These are phyloP conservation scores for Centropyge bicolor DNA, from an alignment of 2,797 vertebrate genomes.

Conservation along the genomic window DNA sequence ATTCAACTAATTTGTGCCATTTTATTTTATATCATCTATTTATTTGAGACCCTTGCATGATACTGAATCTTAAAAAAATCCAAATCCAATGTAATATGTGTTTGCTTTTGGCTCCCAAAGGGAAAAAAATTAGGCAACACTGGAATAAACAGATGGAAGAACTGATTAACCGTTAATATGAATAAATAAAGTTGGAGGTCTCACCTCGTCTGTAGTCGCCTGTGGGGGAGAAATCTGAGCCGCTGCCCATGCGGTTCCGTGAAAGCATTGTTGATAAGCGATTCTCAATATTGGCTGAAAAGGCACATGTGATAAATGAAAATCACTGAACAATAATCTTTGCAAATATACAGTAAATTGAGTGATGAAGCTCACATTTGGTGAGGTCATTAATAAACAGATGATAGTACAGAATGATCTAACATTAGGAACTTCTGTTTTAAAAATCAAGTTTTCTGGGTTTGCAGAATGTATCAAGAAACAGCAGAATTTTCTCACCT, in stretches of 20 bases:
- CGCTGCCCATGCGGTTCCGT: constrained; percentile 39
- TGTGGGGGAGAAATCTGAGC: constrained; percentile 64
- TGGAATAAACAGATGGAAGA: neutral
- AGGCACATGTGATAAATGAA: constrained; percentile 5
- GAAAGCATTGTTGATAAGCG: constrained; percentile 75
- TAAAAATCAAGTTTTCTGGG: neutral
- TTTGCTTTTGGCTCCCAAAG: too few relatives aligned
- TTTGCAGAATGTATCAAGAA: neutral
- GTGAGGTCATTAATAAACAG: neutral
- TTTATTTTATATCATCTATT: neutral
- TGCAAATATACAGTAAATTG: neutral
- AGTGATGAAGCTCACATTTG: neutral
- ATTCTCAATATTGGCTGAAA: constrained; percentile 78
- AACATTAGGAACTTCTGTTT: neutral
- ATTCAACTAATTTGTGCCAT: too few relatives aligned
- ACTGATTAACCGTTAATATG: neutral
- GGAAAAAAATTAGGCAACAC: too few relatives aligned
- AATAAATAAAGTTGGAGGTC: neutral
- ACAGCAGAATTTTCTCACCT: constrained; percentile 70
- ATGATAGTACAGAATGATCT: neutral
- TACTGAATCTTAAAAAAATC: too few relatives aligned
- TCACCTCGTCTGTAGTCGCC: constrained; percentile 86
- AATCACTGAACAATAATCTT: neutral
- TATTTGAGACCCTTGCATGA: neutral
- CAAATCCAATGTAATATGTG: too few relatives aligned